Base-by-base conservation (phyloP, 2,113 vertebrate genomes). In the Tichodroma muraria region DNA sequence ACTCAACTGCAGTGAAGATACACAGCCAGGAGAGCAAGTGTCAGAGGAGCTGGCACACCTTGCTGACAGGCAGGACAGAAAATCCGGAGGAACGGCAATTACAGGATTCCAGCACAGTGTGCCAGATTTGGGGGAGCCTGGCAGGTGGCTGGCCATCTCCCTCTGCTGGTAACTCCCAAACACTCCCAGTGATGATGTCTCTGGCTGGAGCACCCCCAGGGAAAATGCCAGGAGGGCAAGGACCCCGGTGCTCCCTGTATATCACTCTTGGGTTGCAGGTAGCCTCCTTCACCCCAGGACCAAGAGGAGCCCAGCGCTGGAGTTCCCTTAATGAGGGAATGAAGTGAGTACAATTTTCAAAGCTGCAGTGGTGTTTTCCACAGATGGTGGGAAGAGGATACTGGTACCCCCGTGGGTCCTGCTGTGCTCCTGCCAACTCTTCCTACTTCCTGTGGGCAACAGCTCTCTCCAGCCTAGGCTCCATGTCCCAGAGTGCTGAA, bases 141-240 rank as follows among this genome's bases (percentile, higher is more conserved):
- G 63, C 63, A 9, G 50, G 53, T 4, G 3, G 77, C 65, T 68
- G 63, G 53, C 59, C 93, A 78, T 35, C 92, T 87, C 96, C 94
- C 87, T 89, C 96, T 96, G 87, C 84, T 72, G 89, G 93, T 69
- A 50, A 12, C 50, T 86, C 38, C 60, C 75, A 15, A 40, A 38
- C 18, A 16, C 38, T 80, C 28, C 3, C 45, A 16, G 35, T 6
- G 17, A 54, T 47, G 63, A 44, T 11, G 9, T 10, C 33, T 44
- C 42, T 10, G 27, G 59, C 60, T 40, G 54, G 47, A 66, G 33
- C 35, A 61, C 3, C 8, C 12, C 4, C 52, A 14, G 35, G 17
- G 16, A 15, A 70, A 65, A 47, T 4, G 30, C 33, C 30, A 23
- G 16, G 23, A 61, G 20, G 12, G 3, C 14, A 63, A 31, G 47